A percentile compares a stretch with the other conserved stretches of the same genome.
These are phyloP conservation scores for Drosophila athabasca DNA, from an alignment of 1,140 invertebrate species.

Conservation along the genomic window DNA sequence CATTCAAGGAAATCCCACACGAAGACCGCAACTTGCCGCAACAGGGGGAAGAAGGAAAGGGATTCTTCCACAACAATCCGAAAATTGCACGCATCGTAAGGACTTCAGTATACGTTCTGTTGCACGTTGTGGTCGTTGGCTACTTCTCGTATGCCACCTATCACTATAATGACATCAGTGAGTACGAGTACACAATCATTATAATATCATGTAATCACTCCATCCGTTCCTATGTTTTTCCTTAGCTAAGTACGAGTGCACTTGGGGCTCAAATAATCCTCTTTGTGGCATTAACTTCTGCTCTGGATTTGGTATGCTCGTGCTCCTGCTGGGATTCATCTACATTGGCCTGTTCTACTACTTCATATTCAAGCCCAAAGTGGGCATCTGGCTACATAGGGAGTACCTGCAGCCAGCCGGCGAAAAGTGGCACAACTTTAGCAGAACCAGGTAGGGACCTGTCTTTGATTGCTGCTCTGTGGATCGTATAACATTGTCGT, in stretches of 20 bases:
- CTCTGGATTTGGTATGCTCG: slow-evolving; percentile 89
- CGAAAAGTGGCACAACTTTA: slow-evolving; percentile 79
- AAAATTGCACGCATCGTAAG: slow-evolving; percentile 34
- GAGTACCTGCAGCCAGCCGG: slow-evolving; percentile 48
- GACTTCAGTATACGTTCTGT: slow-evolving; percentile 24
- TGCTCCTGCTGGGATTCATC: slow-evolving; percentile 87
- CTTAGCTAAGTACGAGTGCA: slow-evolving; percentile 44
- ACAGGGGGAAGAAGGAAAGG: neutral
- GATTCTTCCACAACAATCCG: slow-evolving; percentile 18
- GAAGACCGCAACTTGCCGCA: neutral
- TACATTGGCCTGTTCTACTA: slow-evolving; percentile 88
- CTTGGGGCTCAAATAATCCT: neutral
- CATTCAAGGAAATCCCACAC: slow-evolving; percentile 11
- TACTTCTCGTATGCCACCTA: slow-evolving; percentile 79
- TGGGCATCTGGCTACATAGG: slow-evolving; percentile 84
- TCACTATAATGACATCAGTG: slow-evolving; percentile 68
- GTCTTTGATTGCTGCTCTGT: too few relatives aligned
- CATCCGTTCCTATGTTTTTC: neutral
- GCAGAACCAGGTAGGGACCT: slow-evolving; percentile 51
- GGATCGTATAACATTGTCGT: neutral
- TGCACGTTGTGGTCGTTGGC: slow-evolving; percentile 52
- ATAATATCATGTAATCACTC: too few relatives aligned
- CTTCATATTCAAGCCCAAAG: slow-evolving; percentile 86
- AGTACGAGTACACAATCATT: slow-evolving; percentile 1
- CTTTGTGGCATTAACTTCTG: slow-evolving; percentile 85